These are phyloP conservation scores for Psophia crepitans DNA, from an alignment of 2,113 vertebrate species.

Conservation along the genomic window DNA sequence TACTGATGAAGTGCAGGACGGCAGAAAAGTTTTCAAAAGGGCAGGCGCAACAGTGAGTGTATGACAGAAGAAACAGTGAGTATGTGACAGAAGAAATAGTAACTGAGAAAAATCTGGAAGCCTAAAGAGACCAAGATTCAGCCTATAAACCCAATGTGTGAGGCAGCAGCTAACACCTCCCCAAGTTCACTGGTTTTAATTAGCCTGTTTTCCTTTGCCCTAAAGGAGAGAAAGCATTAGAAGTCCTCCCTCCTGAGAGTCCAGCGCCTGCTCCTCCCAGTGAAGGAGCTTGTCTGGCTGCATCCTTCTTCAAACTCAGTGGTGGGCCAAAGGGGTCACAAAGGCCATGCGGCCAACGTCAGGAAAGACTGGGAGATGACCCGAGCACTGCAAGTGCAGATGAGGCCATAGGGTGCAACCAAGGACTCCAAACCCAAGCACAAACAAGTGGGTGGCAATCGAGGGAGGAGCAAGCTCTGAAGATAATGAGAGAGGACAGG, in stretches of 20 bases:
- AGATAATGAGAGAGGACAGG: background rate
- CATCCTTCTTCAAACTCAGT: background rate
- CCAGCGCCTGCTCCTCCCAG: background rate
- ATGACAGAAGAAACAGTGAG: slow-evolving; percentile 26
- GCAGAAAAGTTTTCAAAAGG: slow-evolving; percentile 22
- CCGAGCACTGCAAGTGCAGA: background rate
- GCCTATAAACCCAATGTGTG: slow-evolving; percentile 39
- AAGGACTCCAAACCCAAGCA: background rate
- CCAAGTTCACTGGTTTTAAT: background rate
- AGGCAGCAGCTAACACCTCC: slow-evolving; percentile 36
- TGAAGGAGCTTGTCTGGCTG: background rate
- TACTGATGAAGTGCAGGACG: slow-evolving; percentile 55
- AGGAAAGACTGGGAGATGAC: background rate
- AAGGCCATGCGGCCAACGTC: background rate
- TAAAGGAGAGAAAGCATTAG: background rate
- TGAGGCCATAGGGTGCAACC: background rate
- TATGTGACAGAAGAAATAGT: slow-evolving; percentile 62
- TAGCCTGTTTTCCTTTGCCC: background rate
- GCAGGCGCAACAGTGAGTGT: background rate
- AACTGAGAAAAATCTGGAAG: slow-evolving; percentile 59
- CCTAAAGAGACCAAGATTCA: slow-evolving; percentile 42
- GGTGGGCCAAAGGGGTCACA: background rate
- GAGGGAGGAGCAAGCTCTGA: background rate
- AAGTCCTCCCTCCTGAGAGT: background rate
- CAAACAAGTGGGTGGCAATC: background rate